phyloP scores from a whole-genome alignment of 2,888 invertebrate genomes.

The Clivina fossor region DNA sequence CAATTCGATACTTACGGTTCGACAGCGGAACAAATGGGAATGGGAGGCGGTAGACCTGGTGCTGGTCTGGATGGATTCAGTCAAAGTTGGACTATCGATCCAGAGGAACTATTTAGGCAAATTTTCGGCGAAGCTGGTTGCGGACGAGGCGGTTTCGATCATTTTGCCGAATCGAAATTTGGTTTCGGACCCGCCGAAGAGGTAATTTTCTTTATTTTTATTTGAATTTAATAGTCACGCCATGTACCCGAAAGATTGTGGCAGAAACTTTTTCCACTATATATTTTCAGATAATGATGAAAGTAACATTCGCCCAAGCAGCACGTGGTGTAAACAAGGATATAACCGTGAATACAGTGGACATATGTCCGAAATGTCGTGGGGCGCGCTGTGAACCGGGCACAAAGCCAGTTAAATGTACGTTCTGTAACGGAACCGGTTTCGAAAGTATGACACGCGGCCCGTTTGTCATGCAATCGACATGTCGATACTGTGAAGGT shows the following conservation, averaged over 20 bases:
- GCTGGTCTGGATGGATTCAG: slow-evolving; percentile 64
- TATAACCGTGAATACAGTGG: slow-evolving; percentile 86
- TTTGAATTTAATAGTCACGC: neutral
- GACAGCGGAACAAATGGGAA: slow-evolving; percentile 83
- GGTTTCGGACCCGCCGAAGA: slow-evolving; percentile 93
- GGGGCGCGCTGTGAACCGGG: slow-evolving; percentile 88
- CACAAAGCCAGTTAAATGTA: slow-evolving; percentile 86
- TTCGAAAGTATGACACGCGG: slow-evolving; percentile 85
- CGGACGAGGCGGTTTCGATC: slow-evolving; percentile 67
- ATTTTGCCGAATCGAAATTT: slow-evolving; percentile 85
- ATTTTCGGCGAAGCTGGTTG: slow-evolving; percentile 90
- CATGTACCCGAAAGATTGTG: slow-evolving; percentile 10
- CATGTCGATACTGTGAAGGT: slow-evolving; percentile 90
- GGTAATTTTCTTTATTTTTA: slow-evolving; percentile 55
- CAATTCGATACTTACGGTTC: slow-evolving; percentile 95
- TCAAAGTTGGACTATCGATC: slow-evolving; percentile 86
- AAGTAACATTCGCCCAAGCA: slow-evolving; percentile 89
- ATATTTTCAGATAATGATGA: slow-evolving; percentile 72
- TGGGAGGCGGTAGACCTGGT: slow-evolving; percentile 59
- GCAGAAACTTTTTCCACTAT: too few species aligned
- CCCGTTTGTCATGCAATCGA: slow-evolving; percentile 95
- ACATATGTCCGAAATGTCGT: slow-evolving; percentile 85
- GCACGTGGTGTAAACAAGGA: slow-evolving; percentile 96
- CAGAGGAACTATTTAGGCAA: slow-evolving; percentile 94
- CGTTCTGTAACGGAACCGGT: slow-evolving; percentile 94